Evolutionary conservation across 2,113 vertebrate species (phyloP).

Genomic region (Tichodroma muraria): DNA sequence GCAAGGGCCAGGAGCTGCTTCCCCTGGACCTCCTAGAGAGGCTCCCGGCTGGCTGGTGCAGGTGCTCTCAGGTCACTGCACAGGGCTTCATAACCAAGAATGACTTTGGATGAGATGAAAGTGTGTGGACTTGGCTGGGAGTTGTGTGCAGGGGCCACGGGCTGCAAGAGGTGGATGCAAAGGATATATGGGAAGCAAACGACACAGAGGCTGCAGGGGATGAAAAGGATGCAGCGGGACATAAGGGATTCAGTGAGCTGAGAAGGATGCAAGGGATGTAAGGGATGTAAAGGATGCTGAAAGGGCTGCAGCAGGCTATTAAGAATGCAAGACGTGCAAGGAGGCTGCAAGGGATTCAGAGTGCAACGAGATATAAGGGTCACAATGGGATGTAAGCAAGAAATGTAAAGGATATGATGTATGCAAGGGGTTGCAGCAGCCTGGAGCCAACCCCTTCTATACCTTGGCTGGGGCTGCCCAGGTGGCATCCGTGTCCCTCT

Average conservation of each 20-base stretch:
- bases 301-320: not conserved
- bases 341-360: not conserved
- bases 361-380: not conserved
- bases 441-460: not conserved
- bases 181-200: no score
- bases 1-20: not conserved
- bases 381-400: not conserved
- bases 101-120: not conserved
- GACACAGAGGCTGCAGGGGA: not conserved
- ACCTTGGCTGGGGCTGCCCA: not conserved
- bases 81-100: not conserved
- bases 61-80: not conserved
- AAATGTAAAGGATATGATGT: not conserved
- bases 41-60: fast-evolving
- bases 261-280: not conserved
- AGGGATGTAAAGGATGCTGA: not conserved
- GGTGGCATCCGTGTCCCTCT: not conserved
- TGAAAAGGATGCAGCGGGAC: fast-evolving
- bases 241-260: not conserved
- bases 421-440: not conserved
- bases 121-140: not conserved
- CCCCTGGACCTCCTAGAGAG: no score
- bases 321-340: not conserved
- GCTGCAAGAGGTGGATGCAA: not conserved
- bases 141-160: fast-evolving